These are phyloP conservation scores for Hormaphis cornu DNA, from an alignment of 1,140 invertebrate genomes.

Conservation along the genomic window DNA sequence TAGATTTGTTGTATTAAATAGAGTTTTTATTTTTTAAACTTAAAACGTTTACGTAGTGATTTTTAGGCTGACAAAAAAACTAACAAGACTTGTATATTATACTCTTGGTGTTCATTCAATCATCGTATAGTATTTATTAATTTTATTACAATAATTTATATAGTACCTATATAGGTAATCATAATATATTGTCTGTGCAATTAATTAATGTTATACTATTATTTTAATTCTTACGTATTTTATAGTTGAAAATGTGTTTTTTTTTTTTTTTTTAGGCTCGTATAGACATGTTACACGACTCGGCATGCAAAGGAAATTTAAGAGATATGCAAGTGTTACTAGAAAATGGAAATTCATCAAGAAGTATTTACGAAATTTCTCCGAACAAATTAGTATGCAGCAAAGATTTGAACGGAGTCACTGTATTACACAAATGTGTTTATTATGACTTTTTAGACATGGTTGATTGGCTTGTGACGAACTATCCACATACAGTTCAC, in stretches of 20 bases:
- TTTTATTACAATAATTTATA: too few species aligned
- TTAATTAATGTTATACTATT: too few species aligned
- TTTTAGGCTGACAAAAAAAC: too few species aligned
- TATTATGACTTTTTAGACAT: slow-evolving; percentile 64
- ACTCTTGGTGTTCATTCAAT: too few species aligned
- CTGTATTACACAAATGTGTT: slow-evolving; percentile 68
- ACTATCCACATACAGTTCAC: slow-evolving; percentile 62
- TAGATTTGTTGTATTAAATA: too few species aligned
- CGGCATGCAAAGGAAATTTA: slow-evolving; percentile 59
- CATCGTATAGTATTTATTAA: too few species aligned
- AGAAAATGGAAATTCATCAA: slow-evolving; percentile 47
- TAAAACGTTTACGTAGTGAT: too few species aligned
- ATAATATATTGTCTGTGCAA: too few species aligned
- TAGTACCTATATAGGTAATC: too few species aligned
- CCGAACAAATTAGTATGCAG: slow-evolving; percentile 55
- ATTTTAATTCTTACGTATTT: neutral
- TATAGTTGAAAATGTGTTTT: too few species aligned
- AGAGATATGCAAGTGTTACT: slow-evolving; percentile 53
- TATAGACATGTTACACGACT: slow-evolving; percentile 58
- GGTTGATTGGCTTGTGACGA: slow-evolving; percentile 59
- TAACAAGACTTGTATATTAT: too few species aligned
- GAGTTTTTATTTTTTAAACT: too few species aligned
- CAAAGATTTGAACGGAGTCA: slow-evolving; percentile 62
- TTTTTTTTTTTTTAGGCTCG: slow-evolving; percentile 46
- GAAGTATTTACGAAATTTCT: slow-evolving; percentile 44